Percentiles rank a stretch among this genome's conserved stretches.
Evolutionary conservation across 30 jellyfish, hydroid and myxozoan species (phyloP).

Genomic region (Sanderia malayensis): DNA sequence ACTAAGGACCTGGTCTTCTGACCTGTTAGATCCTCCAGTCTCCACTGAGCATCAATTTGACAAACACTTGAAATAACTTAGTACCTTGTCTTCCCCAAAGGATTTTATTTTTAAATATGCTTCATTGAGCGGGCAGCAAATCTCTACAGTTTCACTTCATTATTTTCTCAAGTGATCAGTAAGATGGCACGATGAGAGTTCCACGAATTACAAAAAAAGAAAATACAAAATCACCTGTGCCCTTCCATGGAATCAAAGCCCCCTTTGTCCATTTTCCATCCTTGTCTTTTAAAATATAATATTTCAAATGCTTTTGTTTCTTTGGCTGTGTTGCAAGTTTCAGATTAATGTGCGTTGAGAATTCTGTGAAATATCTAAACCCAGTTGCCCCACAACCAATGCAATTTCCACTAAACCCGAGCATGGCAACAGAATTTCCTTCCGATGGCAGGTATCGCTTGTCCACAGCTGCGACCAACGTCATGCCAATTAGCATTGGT

Average conservation of each 20-base stretch:
- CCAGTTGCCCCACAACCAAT: slow-evolving; percentile 95
- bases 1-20: no score
- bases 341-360: slow-evolving; percentile 77
- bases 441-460: slow-evolving; percentile 80
- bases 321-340: slow-evolving; percentile 91
- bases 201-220: no score
- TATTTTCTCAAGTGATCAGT: no score
- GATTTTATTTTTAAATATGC: no score
- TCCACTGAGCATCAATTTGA: no score
- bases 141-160: no score
- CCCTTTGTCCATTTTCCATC: slow-evolving; percentile 87
- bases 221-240: slow-evolving; percentile 89
- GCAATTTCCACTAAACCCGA: slow-evolving; percentile 85
- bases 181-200: no score
- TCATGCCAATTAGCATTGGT: slow-evolving; percentile 86
- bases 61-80: no score
- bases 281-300: slow-evolving; percentile 54
- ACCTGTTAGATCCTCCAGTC: no score
- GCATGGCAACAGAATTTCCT: slow-evolving; percentile 72
- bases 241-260: slow-evolving; percentile 89
- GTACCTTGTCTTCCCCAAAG: no score
- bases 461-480: slow-evolving; percentile 83
- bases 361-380: slow-evolving; percentile 84
- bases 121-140: no score
- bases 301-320: slow-evolving; percentile 80